These are phyloP conservation scores for Eupristina koningsbergeri DNA, from an alignment of 1,140 invertebrate genomes.

Conservation along the genomic window DNA sequence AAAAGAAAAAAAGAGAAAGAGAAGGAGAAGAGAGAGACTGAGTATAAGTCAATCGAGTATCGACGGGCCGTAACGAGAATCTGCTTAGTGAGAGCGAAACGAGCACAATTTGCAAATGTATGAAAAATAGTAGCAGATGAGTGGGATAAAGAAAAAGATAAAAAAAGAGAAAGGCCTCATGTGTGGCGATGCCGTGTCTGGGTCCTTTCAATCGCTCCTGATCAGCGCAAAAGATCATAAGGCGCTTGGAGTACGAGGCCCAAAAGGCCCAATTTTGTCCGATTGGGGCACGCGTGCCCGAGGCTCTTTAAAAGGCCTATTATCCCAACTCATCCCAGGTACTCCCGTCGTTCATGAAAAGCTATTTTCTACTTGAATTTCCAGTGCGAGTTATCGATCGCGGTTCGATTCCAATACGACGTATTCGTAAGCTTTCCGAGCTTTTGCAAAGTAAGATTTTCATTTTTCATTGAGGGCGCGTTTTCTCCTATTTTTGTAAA, in stretches of 20 bases:
- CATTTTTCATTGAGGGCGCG: too few species aligned
- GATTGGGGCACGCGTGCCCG: conserved; percentile 53
- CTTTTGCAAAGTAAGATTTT: not conserved
- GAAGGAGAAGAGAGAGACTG: not conserved
- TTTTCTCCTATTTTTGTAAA: too few species aligned
- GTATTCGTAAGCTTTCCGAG: not conserved
- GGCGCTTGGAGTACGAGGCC: conserved; percentile 50
- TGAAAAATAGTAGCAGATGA: not conserved
- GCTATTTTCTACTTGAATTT: conserved; percentile 18
- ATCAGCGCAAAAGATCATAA: conserved; percentile 61
- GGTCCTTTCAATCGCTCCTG: conserved; percentile 48
- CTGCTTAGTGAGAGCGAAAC: conserved; percentile 48
- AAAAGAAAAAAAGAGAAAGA: too few species aligned
- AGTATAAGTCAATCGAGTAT: not conserved
- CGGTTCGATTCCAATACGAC: not conserved
- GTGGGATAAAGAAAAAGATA: not conserved
- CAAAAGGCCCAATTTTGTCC: conserved; percentile 53
- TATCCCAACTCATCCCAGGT: not conserved
- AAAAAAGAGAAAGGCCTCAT: not conserved
- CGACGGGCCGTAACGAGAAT: conserved; percentile 53
- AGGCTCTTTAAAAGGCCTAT: conserved; percentile 16
- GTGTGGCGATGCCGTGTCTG: conserved; percentile 52
- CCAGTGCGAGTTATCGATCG: not conserved
- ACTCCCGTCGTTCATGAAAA: not conserved
- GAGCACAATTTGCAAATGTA: not conserved